A percentile compares a stretch with the other conserved stretches of the same genome.
Conservation (phyloP, 2,797 vertebrate species). For the Danio tinwini region DNA sequence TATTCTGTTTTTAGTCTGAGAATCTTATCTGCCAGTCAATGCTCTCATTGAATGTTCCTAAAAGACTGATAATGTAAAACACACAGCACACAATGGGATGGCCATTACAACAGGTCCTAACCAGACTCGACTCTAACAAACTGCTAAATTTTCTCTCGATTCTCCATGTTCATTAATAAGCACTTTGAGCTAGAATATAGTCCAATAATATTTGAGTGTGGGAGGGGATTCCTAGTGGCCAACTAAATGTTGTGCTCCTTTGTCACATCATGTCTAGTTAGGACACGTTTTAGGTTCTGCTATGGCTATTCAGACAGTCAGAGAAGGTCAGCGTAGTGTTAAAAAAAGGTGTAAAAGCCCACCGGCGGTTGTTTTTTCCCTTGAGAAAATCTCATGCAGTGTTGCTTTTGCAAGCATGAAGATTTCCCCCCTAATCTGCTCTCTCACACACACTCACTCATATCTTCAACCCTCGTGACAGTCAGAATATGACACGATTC, state of each 20-base stretch:
- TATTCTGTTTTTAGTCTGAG: slow-evolving; percentile 43
- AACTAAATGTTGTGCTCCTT: slow-evolving; percentile 5
- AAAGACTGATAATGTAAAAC: slow-evolving; percentile 46
- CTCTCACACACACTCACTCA: slow-evolving; percentile 25
- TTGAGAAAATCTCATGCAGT: slow-evolving; percentile 54
- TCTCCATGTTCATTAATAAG: background rate
- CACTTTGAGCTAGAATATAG: background rate
- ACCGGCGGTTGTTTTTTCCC: slow-evolving; percentile 38
- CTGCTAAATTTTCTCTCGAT: too few species aligned
- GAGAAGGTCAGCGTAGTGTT: slow-evolving; percentile 51
- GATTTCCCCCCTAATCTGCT: slow-evolving; percentile 35
- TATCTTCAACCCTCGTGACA: slow-evolving; percentile 36
- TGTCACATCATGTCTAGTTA: background rate
- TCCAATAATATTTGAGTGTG: background rate
- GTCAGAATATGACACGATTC: slow-evolving; percentile 40
- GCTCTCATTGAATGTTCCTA: slow-evolving; percentile 30
- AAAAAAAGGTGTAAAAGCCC: slow-evolving; percentile 56
- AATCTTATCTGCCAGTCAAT: slow-evolving; percentile 34
- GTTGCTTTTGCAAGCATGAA: slow-evolving; percentile 48
- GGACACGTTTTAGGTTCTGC: background rate
- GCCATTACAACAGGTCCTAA: background rate
- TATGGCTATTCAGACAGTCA: slow-evolving; percentile 4
- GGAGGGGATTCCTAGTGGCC: background rate
- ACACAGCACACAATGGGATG: slow-evolving; percentile 1
- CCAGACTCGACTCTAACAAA: background rate